Evolutionary conservation across 2,113 vertebrate species (phyloP).

Genomic region (Taurulus bubalis): DNA sequence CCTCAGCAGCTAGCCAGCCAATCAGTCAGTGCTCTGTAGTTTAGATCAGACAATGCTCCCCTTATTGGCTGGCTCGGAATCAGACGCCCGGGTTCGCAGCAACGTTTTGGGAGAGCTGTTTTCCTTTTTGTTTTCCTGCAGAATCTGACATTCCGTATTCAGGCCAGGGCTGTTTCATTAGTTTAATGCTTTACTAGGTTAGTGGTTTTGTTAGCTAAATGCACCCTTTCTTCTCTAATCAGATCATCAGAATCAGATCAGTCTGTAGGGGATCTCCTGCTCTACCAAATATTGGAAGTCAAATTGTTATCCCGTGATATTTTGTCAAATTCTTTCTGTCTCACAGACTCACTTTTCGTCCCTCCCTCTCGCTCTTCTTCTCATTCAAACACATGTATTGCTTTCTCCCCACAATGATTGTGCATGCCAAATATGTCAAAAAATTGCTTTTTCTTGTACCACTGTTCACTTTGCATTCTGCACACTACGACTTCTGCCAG

Average conservation of each 20-base stretch:
- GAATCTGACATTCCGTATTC: slow-evolving; percentile 27
- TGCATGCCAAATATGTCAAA: slow-evolving; percentile 34
- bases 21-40: slow-evolving; percentile 58
- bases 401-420: slow-evolving; percentile 14
- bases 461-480: slow-evolving; percentile 57
- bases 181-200: slow-evolving; percentile 55
- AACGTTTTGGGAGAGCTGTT: slow-evolving; percentile 9
- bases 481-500: neutral
- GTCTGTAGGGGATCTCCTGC: neutral
- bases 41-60: slow-evolving; percentile 44
- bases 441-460: slow-evolving; percentile 17
- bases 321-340: neutral
- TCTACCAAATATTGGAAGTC: slow-evolving; percentile 2
- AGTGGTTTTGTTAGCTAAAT: slow-evolving; percentile 63
- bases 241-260: slow-evolving; percentile 55
- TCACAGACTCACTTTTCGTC: neutral
- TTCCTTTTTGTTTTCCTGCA: slow-evolving; percentile 31
- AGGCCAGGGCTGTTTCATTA: slow-evolving; percentile 59
- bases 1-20: slow-evolving; percentile 63
- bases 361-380: neutral
- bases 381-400: slow-evolving; percentile 17
- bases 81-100: slow-evolving; percentile 18
- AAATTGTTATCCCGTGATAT: neutral
- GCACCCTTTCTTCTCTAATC: slow-evolving; percentile 61
- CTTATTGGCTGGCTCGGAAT: slow-evolving; percentile 35